Evolutionary conservation across 2,797 vertebrate genomes (phyloP).

Genomic region (Nannoperca australis): DNA sequence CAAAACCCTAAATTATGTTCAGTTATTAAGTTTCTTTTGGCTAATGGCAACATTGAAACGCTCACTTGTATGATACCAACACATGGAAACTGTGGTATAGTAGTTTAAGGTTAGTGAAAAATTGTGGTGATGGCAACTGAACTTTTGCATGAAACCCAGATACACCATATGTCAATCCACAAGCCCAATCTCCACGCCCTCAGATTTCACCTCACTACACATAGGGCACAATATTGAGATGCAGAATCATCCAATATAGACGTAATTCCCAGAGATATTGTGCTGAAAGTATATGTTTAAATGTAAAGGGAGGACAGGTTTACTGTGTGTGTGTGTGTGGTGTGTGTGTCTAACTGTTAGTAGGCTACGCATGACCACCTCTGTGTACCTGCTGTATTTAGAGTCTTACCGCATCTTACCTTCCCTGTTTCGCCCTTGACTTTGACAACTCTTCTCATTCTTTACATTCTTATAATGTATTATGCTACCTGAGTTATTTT

Average conservation of each 20-base stretch:
- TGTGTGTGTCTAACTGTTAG: slow-evolving; percentile 35
- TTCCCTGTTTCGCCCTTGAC: slow-evolving; percentile 52
- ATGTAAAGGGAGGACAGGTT: slow-evolving; percentile 16
- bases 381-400: slow-evolving; percentile 54
- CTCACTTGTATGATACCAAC: background rate
- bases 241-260: background rate
- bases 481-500: slow-evolving; percentile 23
- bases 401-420: slow-evolving; percentile 24
- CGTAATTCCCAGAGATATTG: background rate
- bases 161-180: background rate
- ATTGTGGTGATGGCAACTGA: background rate
- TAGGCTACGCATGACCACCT: slow-evolving; percentile 33
- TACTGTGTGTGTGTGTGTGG: background rate
- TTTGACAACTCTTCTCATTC: slow-evolving; percentile 45
- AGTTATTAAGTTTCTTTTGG: background rate
- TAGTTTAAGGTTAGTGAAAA: background rate
- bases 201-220: too few relatives aligned
- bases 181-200: background rate
- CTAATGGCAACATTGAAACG: background rate
- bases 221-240: background rate
- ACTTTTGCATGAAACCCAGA: background rate
- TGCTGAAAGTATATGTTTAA: too few relatives aligned
- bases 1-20: background rate
- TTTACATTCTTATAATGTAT: slow-evolving; percentile 25
- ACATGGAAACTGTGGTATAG: too few relatives aligned